Evolutionary conservation across 2,797 vertebrate genomes (phyloP), one percentile per base, ranked within the genome.

Genomic region (Psittacula echo): DNA sequence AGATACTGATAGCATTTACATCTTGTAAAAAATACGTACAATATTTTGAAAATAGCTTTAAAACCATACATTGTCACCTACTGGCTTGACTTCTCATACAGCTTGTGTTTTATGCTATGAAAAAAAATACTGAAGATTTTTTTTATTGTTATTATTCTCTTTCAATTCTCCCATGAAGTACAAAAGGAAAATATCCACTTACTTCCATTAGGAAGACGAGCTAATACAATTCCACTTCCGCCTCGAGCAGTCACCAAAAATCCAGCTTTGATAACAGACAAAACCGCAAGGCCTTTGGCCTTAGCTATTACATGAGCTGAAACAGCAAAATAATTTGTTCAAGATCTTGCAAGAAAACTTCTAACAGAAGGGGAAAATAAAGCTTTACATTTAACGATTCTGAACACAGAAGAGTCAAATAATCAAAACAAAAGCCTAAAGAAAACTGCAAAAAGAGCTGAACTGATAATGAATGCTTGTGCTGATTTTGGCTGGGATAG

Each of bases 171-270:
- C 16, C 26, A 51, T 34, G 6, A 77, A 76, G 8, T 15, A 85
- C 7, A 65, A 61, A 72, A 56, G 13, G 39, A 75, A 60, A 84
- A 32, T 5, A 47, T 30, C 39, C 22, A 97, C 98, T 99, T 98
- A 99, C 99, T 98, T 98, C 99, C 98, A 93, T 98, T 98, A 4
- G 98, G 64, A 68, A 99, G 98, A 26, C 98, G 98, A 11, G 99
- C 98, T 64, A 99, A 97, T 50, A 99, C 99, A 68, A 99, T 97
- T 30, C 99, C 99, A 58, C 99, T 99, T 96, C 99, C 99, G 6
- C 99, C 99, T 53, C 99, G 97, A 47, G 99, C 99, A 0, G 99
- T 99, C 94, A 99, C 98, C 98, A 99, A 97, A 96, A 99, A 99
- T 39, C 99, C 99, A 7, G 99, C 99, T 94, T 99, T 99, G 95